Evolutionary conservation across 1,140 invertebrate species (phyloP), one percentile per base, ranked within the genome.

Genomic region (Cotesia vestalis): DNA sequence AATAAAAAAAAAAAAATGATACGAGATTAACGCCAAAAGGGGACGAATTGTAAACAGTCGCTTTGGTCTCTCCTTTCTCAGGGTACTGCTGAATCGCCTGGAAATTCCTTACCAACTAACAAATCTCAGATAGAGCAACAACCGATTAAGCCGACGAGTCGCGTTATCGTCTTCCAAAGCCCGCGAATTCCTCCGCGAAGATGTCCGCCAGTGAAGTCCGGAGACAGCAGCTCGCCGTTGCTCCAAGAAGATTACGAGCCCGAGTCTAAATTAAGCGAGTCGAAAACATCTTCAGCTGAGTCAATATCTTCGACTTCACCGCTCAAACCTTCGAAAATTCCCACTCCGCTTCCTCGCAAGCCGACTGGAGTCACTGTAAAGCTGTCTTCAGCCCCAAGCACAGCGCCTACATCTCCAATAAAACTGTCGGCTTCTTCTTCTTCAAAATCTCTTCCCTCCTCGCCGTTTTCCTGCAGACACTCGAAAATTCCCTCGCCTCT

Each of bases 51-150:
- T 51, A 73, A 80, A 77, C 66, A 76, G 73, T 83, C 77, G 84
- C 79, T 67, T 85, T 68, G 57, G 20, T 72, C 57, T 72, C 52
- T 66, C 20, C 20, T 68, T 84, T 79, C 81, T 76, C 81, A 87
- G 86, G 86, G 77, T 79, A 86, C 83, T 78, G 85, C 85, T 83
- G 86, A 83, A 70, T 78, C 76, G 81, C 77, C 80, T 81, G 81
- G 78, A 73, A 69, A 75, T 78, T 11, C 40, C 11, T 78, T 82
- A 75, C 79, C 83, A 74, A 82, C 80, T 85, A 86, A 83, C 77
- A 84, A 81, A 81, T 75, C 70, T 73, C 76, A 79, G 71, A n/a
- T 9, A 73, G 75, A 79, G 76, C 69, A 71, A 73, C 74, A 34
- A 4, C 46, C 34, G 1, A 27, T 40, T 53, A 67, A 64, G 61